These are phyloP conservation scores for Macaca nemestrina DNA, from an alignment of 2,113 vertebrate genomes.

Conservation along the genomic window DNA sequence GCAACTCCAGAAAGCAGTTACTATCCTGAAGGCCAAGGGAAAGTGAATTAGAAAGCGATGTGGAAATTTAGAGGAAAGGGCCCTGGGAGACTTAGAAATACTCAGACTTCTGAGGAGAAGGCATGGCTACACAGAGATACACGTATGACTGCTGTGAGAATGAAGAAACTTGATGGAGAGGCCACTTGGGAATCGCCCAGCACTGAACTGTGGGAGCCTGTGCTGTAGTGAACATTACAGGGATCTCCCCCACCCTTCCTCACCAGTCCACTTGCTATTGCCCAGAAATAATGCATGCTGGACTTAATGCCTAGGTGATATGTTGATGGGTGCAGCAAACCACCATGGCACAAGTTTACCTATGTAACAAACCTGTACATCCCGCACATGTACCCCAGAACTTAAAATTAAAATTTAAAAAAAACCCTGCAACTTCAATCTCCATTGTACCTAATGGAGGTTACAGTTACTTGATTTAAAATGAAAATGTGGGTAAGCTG, in stretches of 20 bases:
- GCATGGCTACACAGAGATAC: neutral
- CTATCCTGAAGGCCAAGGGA: neutral
- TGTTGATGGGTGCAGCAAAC: no score
- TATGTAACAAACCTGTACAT: no score
- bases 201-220: neutral
- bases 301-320: no score
- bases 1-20: neutral
- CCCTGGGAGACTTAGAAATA: no score
- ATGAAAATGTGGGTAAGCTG: neutral
- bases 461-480: conserved; percentile 11
- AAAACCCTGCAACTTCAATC: neutral
- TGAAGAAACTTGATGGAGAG: neutral
- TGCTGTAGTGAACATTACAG: neutral
- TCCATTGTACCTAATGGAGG: neutral
- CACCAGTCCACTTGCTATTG: neutral
- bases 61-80: neutral
- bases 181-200: no score
- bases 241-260: accelerated
- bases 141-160: neutral
- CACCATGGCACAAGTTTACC: no score
- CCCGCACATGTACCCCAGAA: no score
- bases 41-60: neutral
- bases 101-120: neutral
- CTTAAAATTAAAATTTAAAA: no score
- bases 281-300: no score